phyloP scores from a whole-genome alignment of 2,888 invertebrate species.

The Caenorhabditis uteleia region DNA sequence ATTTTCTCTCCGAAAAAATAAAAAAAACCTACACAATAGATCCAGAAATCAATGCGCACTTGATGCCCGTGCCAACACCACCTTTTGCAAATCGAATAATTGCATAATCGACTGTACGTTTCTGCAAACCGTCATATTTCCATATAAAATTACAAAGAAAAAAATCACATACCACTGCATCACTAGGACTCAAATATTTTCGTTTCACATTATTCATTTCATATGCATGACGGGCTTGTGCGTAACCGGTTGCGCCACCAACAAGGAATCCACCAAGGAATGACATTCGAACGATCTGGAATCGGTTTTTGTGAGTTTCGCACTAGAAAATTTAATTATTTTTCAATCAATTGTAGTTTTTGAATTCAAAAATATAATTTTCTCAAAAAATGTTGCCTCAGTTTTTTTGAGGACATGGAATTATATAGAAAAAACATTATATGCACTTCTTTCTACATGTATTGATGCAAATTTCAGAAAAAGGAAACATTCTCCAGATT shows the following conservation, averaged over 20 bases:
- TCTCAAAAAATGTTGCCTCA: no score
- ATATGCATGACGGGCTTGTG: slow-evolving; percentile 46
- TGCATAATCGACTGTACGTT: slow-evolving; percentile 52
- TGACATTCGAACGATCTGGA: slow-evolving; percentile 47
- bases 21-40: slow-evolving; percentile 53
- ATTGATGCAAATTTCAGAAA: no score
- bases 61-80: slow-evolving; percentile 51
- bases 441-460: no score
- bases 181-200: slow-evolving; percentile 50
- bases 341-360: neutral
- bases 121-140: slow-evolving; percentile 20
- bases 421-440: neutral
- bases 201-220: slow-evolving; percentile 49
- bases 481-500: no score
- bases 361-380: neutral
- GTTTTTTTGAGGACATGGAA: neutral
- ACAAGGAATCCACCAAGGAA: slow-evolving; percentile 52
- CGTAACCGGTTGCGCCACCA: slow-evolving; percentile 53
- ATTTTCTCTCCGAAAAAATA: neutral
- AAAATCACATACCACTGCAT: slow-evolving; percentile 51
- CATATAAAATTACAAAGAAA: no score
- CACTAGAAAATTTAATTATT: slow-evolving; percentile 1
- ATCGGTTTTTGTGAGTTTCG: no score
- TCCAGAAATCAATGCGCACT: slow-evolving; percentile 51
- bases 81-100: slow-evolving; percentile 53